Base-by-base conservation (phyloP, 2,113 vertebrate species). In the Sebastes fasciatus region DNA sequence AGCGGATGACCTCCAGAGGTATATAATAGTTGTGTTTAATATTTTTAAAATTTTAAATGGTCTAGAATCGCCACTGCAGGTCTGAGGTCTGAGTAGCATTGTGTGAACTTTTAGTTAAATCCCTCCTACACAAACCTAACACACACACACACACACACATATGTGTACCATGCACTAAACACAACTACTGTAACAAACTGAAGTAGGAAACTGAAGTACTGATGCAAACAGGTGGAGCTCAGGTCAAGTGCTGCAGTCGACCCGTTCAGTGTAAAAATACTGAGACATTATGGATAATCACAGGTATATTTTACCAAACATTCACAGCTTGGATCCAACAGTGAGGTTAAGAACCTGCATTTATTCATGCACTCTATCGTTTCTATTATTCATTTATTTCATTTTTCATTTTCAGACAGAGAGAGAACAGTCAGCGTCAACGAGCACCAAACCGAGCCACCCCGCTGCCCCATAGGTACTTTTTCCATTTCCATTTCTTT, bases 241-340 rank as follows among this genome's bases (percentile, higher is more conserved):
- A 40, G 82, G 88, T 89, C 83, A 85, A 91, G 89, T 58, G 40
- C 76, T 77, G 79, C 75, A 45, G n/a, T 86, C 76, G 70, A 91
- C 75, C 84, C 2, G 0, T 51, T 34, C 21, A 65, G 70, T 78
- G 66, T 80, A 86, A 85, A 85, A 88, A 75, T 52, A 61, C 65
- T 54, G 71, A 86, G 49, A 80, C 26, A 73, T 83, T 45, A 82
- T 14, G 6, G 23, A 68, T 77, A 67, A 86, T 81, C 80, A 83
- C 55, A 74, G 55, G 12, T 82, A 51, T 48, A 77, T 87, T 77
- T 84, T 66, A 78, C 52, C 69, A 77, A 85, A 86, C 65, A 78
- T 77, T 74, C 68, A 62, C 49, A 57, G 74, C 74, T 76, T 21
- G 52, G 45, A 82, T 81, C 13, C 61, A 68, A 65, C 42, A 62